Evolutionary conservation across 1,140 invertebrate species (phyloP).

Genomic region (Saccostrea echinata): DNA sequence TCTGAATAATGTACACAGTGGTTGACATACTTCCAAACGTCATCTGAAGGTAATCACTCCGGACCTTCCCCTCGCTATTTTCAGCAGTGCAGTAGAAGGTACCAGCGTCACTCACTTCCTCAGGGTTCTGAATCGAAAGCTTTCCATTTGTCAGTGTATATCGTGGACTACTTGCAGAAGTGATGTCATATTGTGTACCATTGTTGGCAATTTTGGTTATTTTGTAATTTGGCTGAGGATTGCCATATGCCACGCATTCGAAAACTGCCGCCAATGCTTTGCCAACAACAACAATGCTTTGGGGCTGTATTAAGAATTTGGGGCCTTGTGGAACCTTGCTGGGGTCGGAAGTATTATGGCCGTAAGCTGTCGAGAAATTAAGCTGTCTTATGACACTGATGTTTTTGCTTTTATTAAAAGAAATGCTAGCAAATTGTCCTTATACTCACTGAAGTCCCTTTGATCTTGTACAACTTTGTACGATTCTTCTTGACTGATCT

Average conservation of each 20-base stretch:
- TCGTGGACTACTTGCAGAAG: conserved; percentile 82
- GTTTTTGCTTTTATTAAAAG: not conserved
- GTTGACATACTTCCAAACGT: conserved; percentile 88
- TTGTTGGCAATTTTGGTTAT: conserved; percentile 73
- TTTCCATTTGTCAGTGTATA: conserved; percentile 95
- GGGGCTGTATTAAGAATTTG: conserved; percentile 58
- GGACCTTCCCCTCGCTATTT: conserved; percentile 94
- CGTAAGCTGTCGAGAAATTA: conserved; percentile 57
- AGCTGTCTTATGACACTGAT: not conserved
- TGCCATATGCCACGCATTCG: conserved; percentile 91
- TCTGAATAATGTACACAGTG: too few species aligned
- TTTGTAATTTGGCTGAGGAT: conserved; percentile 92
- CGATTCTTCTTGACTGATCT: conserved; percentile 67
- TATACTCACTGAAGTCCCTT: conserved; percentile 67
- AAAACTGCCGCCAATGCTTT: conserved; percentile 55
- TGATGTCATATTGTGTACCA: conserved; percentile 75
- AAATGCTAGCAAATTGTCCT: not conserved
- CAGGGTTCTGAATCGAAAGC: conserved; percentile 91
- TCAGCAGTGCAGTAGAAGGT: conserved; percentile 94
- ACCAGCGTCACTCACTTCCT: conserved; percentile 87
- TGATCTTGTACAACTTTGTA: conserved; percentile 66
- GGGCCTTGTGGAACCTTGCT: conserved; percentile 57
- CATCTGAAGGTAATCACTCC: conserved; percentile 92
- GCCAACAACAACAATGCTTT: conserved; percentile 57
- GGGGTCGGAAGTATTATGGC: conserved; percentile 57